Base-by-base conservation (phyloP, 1,140 invertebrate species). In the Heliconius eleuchia region DNA sequence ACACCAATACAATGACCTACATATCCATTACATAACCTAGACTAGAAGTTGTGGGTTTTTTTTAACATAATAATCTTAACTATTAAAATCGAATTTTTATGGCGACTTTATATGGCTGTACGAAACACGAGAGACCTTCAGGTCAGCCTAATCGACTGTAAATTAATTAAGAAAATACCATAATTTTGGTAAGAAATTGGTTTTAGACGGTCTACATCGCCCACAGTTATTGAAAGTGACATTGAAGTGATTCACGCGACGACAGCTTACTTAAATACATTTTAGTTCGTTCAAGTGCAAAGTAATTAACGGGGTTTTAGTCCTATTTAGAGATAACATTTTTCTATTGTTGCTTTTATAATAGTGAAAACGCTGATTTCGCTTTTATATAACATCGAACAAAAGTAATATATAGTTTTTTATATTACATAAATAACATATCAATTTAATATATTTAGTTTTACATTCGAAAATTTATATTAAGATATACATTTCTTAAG, bases 201-300 rank as follows among this genome's bases (percentile, higher is more conserved):
- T 13, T 66, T 66, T 13, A 66, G 60, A 13, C 27, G 13, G 3
- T 5, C 27, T 66, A 66, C 27, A 5, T 30, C 13, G 27, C 60
- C 60, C 8, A 66, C 60, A 30, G 60, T 27, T 66, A 66, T 27
- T 30, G 23, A 27, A 6, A 27, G 60, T 66, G 60, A 66, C 60
- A 66, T 66, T 66, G 60, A 66, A 27, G 60, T 66, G 60, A 66
- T 27, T 66, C 60, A 66, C 23, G 60, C 60, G n/a, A 66, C 30
- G 11, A 30, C 5, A 57, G 55, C 23, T 30, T 30, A 66, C 27
- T 57, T 23, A 57, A 30, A 66, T 30, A 66, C 60, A 13, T 66
- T 66, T 66, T 66, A 66, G 9, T 66, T 66, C 23, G 3, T 30
- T 4, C 23, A 27, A 66, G 4, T 27, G 27, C 60, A 30, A 66